Conservation (phyloP, 2,888 invertebrate genomes). For the Seladonia tumulorum region DNA sequence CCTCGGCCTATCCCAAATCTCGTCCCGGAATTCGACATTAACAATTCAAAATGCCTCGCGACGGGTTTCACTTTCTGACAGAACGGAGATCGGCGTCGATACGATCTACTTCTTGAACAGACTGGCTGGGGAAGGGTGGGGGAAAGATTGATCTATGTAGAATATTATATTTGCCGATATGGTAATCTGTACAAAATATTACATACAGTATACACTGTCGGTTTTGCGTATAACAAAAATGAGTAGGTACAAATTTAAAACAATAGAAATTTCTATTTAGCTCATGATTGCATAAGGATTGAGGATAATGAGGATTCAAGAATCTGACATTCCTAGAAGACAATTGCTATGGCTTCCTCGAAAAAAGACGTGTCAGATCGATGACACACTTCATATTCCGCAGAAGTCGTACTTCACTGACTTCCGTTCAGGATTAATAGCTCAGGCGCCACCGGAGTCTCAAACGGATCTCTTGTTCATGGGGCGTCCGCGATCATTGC, state of each 20-base stretch:
- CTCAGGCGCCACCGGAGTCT: not conserved
- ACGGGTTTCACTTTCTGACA: not conserved
- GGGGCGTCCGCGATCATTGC: not conserved
- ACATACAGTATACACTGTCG: too few relatives aligned
- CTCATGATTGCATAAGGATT: too few relatives aligned
- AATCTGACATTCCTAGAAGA: not conserved
- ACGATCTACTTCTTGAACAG: not conserved
- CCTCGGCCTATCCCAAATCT: constrained; percentile 37
- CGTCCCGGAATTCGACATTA: constrained; percentile 10
- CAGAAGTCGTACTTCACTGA: not conserved
- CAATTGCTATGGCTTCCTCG: not conserved
- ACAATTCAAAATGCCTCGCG: constrained; percentile 30
- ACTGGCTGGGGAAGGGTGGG: not conserved
- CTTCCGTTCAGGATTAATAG: not conserved
- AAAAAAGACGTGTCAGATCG: not conserved
- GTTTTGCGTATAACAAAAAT: too few relatives aligned
- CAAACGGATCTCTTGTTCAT: constrained; percentile 5
- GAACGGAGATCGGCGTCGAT: not conserved
- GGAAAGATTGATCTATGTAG: not conserved
- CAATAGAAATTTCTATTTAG: too few relatives aligned
- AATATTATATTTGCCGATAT: not conserved
- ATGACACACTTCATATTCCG: not conserved
- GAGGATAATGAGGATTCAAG: too few relatives aligned
- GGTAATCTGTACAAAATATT: not conserved
- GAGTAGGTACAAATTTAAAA: too few relatives aligned